Evolutionary conservation across 2,888 invertebrate genomes (phyloP), one percentile per base, ranked within the genome.

Genomic region (Amphipyra berbera): DNA sequence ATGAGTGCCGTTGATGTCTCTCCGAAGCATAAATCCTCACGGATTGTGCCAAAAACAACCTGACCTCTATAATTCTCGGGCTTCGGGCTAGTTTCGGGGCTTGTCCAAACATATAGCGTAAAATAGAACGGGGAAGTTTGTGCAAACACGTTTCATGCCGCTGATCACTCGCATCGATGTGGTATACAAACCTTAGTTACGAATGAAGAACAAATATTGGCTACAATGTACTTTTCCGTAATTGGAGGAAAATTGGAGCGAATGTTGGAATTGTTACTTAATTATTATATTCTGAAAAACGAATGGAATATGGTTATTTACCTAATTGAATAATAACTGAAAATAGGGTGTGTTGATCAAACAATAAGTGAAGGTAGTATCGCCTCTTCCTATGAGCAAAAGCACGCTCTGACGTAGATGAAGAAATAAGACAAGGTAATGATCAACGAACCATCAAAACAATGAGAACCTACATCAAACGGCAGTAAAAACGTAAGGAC

Each of bases 1-100:
- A 93, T 91, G 92, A 91, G 91, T 90, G 90, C 88, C 90, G 85
- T 90, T 91, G 92, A 91, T 91, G 88, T 87, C 87, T 82, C 81
- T 76, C 82, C 78, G 80, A 81, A 78, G 85, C 89, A 91, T 93
- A 94, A 93, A 93, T 93, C 88, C 82, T 83, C 78, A 81, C 85
- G 87, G 83, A 83, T 81, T 79, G 86, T 88, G 89, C 90, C 88
- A 88, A 90, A 90, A 91, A 90, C 88, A 88, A 87, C 85, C 84
- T 79, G 84, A 81, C 82, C 86, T 81, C 84, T 77, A 86, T 79
- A 82, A 81, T 83, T 86, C 81, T 82, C 77, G 71, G 30, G 47
- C 80, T 78, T 81, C 78, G 70, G 77, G 76, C 82, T 81, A 84
- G 83, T 86, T 84, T 83, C 81, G 82, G 81, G 73, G 80, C 79